Conservation (phyloP, 2,797 vertebrate species). For the Hybognathus amarus region DNA sequence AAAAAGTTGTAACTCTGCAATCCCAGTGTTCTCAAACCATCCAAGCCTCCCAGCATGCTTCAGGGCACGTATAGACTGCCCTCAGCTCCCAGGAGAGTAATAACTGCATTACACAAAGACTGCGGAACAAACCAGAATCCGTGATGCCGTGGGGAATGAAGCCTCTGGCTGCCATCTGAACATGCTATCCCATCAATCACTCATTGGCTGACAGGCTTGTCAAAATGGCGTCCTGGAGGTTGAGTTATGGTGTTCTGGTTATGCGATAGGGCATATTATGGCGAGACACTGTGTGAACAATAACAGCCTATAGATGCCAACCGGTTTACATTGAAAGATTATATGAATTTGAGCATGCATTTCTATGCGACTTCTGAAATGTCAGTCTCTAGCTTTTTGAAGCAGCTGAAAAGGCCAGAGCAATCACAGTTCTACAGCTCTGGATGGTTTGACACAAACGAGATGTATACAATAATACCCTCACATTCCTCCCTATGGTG, state of each 20-base stretch:
- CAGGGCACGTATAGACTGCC: constrained; percentile 8
- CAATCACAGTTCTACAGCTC: constrained; percentile 30
- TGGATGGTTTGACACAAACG: constrained; percentile 33
- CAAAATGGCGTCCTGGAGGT: constrained; percentile 36
- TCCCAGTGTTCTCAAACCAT: constrained; percentile 24
- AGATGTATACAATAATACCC: constrained; percentile 41
- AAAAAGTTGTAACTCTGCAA: constrained; percentile 20
- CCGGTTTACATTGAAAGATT: constrained; percentile 18
- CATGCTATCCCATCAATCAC: constrained; percentile 29
- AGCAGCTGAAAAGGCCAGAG: constrained; percentile 32
- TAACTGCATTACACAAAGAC: constrained; percentile 26
- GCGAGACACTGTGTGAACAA: constrained; percentile 9
- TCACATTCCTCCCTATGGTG: constrained; percentile 34
- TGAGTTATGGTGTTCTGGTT: constrained; percentile 34
- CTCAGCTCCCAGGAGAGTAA: constrained; percentile 8
- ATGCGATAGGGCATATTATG: constrained; percentile 36
- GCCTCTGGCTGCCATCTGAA: constrained; percentile 34
- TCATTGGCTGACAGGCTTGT: constrained; percentile 31
- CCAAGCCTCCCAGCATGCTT: constrained; percentile 7
- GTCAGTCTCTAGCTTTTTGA: constrained; percentile 25
- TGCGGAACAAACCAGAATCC: constrained; percentile 11
- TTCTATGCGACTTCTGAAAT: constrained; percentile 36
- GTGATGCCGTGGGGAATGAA: constrained; percentile 10
- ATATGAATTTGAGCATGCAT: constrained; percentile 34
- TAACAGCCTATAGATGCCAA: constrained; percentile 4